Base-by-base conservation (phyloP, 2,888 invertebrate species). In the Ptychoptera contaminata region DNA sequence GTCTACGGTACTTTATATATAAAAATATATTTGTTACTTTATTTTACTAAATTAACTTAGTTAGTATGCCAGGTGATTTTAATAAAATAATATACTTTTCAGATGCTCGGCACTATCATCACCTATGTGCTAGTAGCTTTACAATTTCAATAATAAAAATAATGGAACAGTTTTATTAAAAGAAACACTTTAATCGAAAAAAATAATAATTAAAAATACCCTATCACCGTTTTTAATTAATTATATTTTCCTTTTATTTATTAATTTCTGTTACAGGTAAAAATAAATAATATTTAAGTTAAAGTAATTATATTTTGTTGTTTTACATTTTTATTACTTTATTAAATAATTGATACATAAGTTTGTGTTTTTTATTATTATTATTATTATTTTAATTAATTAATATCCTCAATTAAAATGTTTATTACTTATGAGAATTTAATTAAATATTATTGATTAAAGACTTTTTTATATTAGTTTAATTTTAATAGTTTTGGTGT, bases 51-150 rank as follows among this genome's bases (percentile, higher is more conserved):
- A 23, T 23, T 23, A 23, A 23, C 23, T 3, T 23, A 23, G 23
- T 23, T 23, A n/a, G n/a, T n/a, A n/a, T n/a, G n/a, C n/a, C n/a
- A n/a, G n/a, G n/a, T n/a, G n/a, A n/a, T n/a, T n/a, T n/a, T n/a
- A n/a, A n/a, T n/a, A n/a, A n/a, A n/a, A n/a, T n/a, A n/a, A n/a
- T n/a, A n/a, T n/a, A n/a, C n/a, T 40, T 43, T 37, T 29, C 12
- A 43, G 43, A 37, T 43, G 35, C 37, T 38, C n/a, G 43, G 38
- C 12, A 43, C 38, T 10, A 31, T 42, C 16, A 43, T 37, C 6
- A 43, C 43, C 12, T 43, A 31, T 31, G 35, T 32, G n/a, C 16
- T 43, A 11, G 38, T 37, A 10, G 38, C 31, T 3, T n/a, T 43
- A 16, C 43, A 43, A 31, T 43, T 43, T 30, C 29, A 40, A 40